phyloP scores from a whole-genome alignment of 1,140 invertebrate genomes.

The Apis dorsata region DNA sequence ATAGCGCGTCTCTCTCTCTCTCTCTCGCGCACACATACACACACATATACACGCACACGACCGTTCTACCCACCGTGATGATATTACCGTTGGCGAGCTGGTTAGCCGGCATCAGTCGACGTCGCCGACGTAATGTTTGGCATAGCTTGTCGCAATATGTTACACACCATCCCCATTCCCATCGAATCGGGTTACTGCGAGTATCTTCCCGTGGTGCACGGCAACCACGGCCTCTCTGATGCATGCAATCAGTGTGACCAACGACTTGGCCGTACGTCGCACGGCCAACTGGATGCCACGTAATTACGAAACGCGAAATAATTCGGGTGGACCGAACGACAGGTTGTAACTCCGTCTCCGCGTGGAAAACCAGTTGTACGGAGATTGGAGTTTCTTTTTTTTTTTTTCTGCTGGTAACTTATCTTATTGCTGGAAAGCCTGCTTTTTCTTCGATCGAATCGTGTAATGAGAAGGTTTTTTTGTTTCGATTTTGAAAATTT shows the following conservation, averaged over 20 bases:
- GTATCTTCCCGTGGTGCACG: constrained; percentile 32
- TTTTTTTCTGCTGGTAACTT: not conserved
- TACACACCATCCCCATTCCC: constrained; percentile 62
- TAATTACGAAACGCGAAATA: constrained; percentile 62
- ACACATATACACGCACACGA: constrained; percentile 8
- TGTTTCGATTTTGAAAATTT: no score
- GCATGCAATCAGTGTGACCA: constrained; percentile 60
- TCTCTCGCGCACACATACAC: not conserved
- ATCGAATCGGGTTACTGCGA: constrained; percentile 76
- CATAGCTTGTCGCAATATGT: constrained; percentile 75
- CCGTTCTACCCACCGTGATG: not conserved
- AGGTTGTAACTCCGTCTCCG: constrained; percentile 6
- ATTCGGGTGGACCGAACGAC: constrained; percentile 42
- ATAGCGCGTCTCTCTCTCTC: not conserved
- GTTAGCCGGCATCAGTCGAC: constrained; percentile 72
- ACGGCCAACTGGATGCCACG: constrained; percentile 52
- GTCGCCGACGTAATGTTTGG: constrained; percentile 72
- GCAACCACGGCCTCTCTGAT: constrained; percentile 35
- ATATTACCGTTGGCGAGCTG: constrained; percentile 55
- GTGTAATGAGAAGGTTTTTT: not conserved
- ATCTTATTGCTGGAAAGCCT: no score
- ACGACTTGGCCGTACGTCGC: constrained; percentile 42
- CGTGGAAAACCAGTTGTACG: not conserved
- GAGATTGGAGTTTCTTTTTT: not conserved
- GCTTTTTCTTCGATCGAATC: constrained; percentile 3